Percentiles rank a stretch among this genome's conserved stretches.
phyloP scores from a whole-genome alignment of 1,140 invertebrate genomes.

The Procambarus virginalis region DNA sequence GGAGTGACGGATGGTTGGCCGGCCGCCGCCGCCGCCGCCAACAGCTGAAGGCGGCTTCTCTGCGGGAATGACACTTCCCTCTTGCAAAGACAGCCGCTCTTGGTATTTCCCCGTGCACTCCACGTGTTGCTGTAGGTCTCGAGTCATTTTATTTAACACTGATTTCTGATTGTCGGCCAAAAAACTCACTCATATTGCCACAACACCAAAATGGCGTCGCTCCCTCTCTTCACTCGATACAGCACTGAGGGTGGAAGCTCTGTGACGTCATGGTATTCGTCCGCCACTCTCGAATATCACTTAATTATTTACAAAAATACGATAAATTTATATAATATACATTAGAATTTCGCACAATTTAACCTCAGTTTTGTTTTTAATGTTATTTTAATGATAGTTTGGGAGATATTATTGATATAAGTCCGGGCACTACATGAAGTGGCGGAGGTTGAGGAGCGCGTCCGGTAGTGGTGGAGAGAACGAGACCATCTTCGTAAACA shows the following conservation, averaged over 20 bases:
- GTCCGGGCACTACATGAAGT: slow-evolving; percentile 19
- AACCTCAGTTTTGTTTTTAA: neutral
- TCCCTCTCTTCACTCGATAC: slow-evolving; percentile 68
- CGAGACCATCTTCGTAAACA: slow-evolving; percentile 39
- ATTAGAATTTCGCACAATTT: neutral
- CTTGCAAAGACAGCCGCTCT: slow-evolving; percentile 55
- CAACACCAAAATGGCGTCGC: slow-evolving; percentile 69
- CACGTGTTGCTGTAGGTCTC: slow-evolving; percentile 38
- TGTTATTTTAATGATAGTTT: neutral
- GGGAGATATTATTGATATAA: slow-evolving; percentile 10
- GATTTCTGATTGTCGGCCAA: slow-evolving; percentile 29
- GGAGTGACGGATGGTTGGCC: neutral
- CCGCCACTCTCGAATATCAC: slow-evolving; percentile 23
- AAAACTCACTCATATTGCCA: slow-evolving; percentile 66
- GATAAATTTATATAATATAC: neutral
- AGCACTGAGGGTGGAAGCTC: slow-evolving; percentile 65
- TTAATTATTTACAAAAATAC: neutral
- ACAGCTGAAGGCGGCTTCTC: slow-evolving; percentile 44
- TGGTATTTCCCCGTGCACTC: slow-evolving; percentile 54
- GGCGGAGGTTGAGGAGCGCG: slow-evolving; percentile 29
- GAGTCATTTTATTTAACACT: slow-evolving; percentile 64
- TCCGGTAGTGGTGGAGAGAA: slow-evolving; percentile 23
- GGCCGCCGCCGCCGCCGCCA: slow-evolving; percentile 8
- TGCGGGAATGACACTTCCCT: slow-evolving; percentile 49
- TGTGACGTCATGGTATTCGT: slow-evolving; percentile 68